Evolutionary conservation across 2,797 vertebrate species (phyloP), one percentile per base, ranked within the genome.

Genomic region (Schizothorax lantsangensis): DNA sequence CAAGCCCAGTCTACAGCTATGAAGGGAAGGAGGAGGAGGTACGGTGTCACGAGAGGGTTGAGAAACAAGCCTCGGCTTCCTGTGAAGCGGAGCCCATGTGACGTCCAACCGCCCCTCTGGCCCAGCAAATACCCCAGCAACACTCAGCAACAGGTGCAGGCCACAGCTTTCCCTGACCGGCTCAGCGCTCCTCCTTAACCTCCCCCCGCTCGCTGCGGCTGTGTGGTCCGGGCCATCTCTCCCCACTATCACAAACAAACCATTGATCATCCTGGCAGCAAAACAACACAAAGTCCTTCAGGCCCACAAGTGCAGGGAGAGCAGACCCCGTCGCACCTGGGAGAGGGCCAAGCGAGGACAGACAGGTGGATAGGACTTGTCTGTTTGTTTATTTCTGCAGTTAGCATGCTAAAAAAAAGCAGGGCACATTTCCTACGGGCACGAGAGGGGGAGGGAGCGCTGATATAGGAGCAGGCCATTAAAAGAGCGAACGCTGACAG

Each of bases 101-200:
- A 84, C 47, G 74, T 59, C 64, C 4, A 43, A 30, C 62, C 75
- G 54, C 69, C 84, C 78, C 57, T n/a, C 45, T 52, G 77, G 77
- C 38, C 66, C 66, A 71, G 17, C 30, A 69, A 62, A 66, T 79
- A 54, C 84, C 79, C 23, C 54, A 74, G 84, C 77, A 71, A 38
- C 59, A 83, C 81, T 79, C 64, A 40, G 77, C 81, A 81, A 86
- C 89, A 88, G 84, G 81, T 86, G 89, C 89, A 84, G 69, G 45
- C 57, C 43, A 23, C 62, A 78, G 84, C n/a, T 19, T 69, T 81
- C 19, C 43, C 80, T 52, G 74, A 66, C 45, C 10, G 15, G 62
- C 73, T 47, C 78, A 79, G 21, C 21, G n/a, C 26, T 83, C 40
- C 82, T 49, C 59, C 72, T 38, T 75, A 77, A 84, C 64, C 82